Base-by-base conservation (phyloP, 1,140 invertebrate genomes). In the Brachionus calyciflorus region DNA sequence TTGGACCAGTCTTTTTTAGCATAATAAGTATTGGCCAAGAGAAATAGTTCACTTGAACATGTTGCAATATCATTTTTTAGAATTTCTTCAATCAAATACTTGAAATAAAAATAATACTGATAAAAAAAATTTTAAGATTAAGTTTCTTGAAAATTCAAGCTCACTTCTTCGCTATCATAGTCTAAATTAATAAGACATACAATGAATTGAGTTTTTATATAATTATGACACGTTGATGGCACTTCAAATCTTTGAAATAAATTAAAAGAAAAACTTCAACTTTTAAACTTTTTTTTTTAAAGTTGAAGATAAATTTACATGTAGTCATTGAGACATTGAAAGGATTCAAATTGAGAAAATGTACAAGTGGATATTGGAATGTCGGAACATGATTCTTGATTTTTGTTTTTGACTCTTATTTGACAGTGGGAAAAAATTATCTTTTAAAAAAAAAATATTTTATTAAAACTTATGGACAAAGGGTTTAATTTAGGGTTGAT, bases 271-370 rank as follows among this genome's bases (percentile, higher is more conserved):
- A 37, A 3, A 3, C 3, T 37, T 5, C 33, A 37, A 37, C 9
- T 3, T 37, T 37, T 9, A 37, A 37, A 9, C 4, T 37, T 17
- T 37, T 37, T 10, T 41, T 14, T 44, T 63, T 28, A 41, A 44
- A 44, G 19, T 19, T 37, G 17, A 37, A 33, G 33, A 40, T 40
- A 4, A 10, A 65, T 37, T 65, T 65, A 65, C 60, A 65, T 24
- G 12, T 65, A 65, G 26, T 65, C 17, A 65, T 44, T 65, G 3
- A 65, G n/a, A 26, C 24, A 14, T 41, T 65, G 37, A 44, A 65
- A 65, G 4, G 60, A 65, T 28, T 65, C 60, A 26, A 65, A 65
- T 26, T 65, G 55, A 17, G 55, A 60, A 60, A 60, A 60, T 19
- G 55, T 37, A 9, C 28, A 60, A 14, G 28, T 10, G 3, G 28